A percentile compares a stretch with the other conserved stretches of the same genome.
These are phyloP conservation scores for Stegodyphus dumicola DNA, from an alignment of 1,140 invertebrate genomes.

Conservation along the genomic window DNA sequence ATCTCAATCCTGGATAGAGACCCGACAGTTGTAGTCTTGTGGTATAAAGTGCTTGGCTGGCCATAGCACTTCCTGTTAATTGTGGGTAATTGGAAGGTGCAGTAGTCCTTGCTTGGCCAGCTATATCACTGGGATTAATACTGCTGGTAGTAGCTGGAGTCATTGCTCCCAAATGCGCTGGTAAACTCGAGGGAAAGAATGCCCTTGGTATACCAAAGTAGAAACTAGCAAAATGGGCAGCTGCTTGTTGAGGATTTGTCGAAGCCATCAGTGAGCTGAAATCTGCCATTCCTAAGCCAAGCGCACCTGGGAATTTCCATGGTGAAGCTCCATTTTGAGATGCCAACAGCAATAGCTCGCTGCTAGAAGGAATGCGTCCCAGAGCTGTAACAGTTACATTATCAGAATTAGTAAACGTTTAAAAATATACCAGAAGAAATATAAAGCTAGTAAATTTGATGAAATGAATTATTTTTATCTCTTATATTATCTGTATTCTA, in stretches of 20 bases:
- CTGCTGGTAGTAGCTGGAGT: neutral
- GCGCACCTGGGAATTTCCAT: constrained; percentile 60
- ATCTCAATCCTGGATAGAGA: constrained; percentile 50
- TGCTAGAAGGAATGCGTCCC: constrained; percentile 60
- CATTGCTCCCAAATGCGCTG: constrained; percentile 16
- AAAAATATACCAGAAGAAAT: no score
- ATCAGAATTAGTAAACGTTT: no score
- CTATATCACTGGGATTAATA: neutral
- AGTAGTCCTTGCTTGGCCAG: constrained; percentile 3
- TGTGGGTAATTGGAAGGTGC: neutral
- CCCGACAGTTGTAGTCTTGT: constrained; percentile 42
- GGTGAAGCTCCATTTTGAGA: constrained; percentile 36
- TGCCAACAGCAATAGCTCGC: constrained; percentile 57
- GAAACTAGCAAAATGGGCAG: constrained; percentile 44
- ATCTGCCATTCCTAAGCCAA: constrained; percentile 39
- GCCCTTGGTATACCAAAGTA: constrained; percentile 59
- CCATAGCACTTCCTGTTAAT: neutral
- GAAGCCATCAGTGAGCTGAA: constrained; percentile 40
- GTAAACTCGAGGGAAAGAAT: constrained; percentile 15
- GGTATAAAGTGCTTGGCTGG: constrained; percentile 41
- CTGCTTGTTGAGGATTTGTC: constrained; percentile 37
- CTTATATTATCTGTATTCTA: no score
- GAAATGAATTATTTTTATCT: no score
- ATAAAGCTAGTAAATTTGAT: no score
- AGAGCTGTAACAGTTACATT: constrained; percentile 32